A percentile compares a stretch with the other conserved stretches of the same genome.
Conservation (phyloP, 2,888 invertebrate genomes). For the Melitaea athalia region DNA sequence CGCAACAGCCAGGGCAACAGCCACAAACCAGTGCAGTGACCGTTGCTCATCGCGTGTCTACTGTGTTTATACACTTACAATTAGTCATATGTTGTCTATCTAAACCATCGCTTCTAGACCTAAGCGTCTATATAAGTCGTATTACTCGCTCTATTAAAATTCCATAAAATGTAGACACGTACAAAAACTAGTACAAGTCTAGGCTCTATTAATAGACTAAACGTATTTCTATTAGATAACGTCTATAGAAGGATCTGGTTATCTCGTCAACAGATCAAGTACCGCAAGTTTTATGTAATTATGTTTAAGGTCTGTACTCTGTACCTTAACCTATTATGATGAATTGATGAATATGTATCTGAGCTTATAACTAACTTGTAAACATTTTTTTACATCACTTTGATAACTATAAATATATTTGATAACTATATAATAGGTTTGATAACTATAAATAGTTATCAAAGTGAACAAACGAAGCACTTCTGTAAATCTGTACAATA, state of each 20-base stretch:
- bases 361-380: background rate
- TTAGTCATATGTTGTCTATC: too few species aligned
- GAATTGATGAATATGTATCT: background rate
- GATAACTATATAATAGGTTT: too few species aligned
- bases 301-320: background rate
- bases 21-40: too few species aligned
- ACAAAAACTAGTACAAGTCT: background rate
- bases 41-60: too few species aligned
- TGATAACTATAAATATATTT: too few species aligned
- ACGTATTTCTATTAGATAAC: background rate
- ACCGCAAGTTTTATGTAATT: conserved; percentile 9
- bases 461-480: too few species aligned
- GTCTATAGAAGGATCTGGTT: background rate
- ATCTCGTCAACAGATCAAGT: background rate
- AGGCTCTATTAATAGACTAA: background rate
- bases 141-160: background rate
- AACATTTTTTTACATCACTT: too few species aligned
- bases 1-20: too few species aligned
- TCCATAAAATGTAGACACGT: background rate
- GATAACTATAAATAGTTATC: too few species aligned
- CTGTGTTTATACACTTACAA: too few species aligned
- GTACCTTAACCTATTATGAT: background rate
- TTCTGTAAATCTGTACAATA: too few species aligned
- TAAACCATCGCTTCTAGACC: too few species aligned
- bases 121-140: background rate